Base-by-base conservation (phyloP, 1,140 invertebrate genomes). In the Drosophila parabipectinata region DNA sequence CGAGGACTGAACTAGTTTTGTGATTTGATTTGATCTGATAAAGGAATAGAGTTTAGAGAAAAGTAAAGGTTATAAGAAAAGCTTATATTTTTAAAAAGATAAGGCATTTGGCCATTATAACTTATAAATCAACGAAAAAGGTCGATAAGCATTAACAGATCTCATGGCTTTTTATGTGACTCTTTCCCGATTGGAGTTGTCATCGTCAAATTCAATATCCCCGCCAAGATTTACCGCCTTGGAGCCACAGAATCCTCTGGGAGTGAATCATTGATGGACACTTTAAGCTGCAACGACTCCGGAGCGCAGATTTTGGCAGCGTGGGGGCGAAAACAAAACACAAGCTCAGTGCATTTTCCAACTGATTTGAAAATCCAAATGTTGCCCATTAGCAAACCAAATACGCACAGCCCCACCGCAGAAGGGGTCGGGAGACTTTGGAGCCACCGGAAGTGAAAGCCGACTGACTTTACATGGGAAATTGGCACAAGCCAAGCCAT, bases 401-500 rank as follows among this genome's bases (percentile, higher is more conserved):
- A 87, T 87, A 87, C 78, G 82, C 78, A 81, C 71, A 62, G 56
- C 51, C 47, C 39, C 30, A 45, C 50, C 50, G 51, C 18, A 52
- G 30, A 37, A 30, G 21, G 58, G 41, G 66, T 41, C 21, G 14
- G 14, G 47, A 21, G 60, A 44, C 61, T 79, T 78, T 32, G 47
- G 44, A 37, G 58, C 71, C 41, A 53, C 41, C 37, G 44, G n/a
- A 47, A 21, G 52, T 18, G 51, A 69, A 54, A 68, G 66, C 66
- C 51, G 32, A 21, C 51, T 68, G 79, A 81, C 62, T 84, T 77
- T 77, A 85, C 77, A 87, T 81, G 73, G 66, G 62, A 79, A 85
- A 85, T 85, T 87, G 82, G 78, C 82, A 79, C 82, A 87, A 88
- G 79, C 82, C 78, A 87, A 88, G 83, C 82, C 82, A 87, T 87